These are phyloP conservation scores for Coelogynopora nodosa DNA, from an alignment of 2,888 invertebrate species.

Conservation along the genomic window DNA sequence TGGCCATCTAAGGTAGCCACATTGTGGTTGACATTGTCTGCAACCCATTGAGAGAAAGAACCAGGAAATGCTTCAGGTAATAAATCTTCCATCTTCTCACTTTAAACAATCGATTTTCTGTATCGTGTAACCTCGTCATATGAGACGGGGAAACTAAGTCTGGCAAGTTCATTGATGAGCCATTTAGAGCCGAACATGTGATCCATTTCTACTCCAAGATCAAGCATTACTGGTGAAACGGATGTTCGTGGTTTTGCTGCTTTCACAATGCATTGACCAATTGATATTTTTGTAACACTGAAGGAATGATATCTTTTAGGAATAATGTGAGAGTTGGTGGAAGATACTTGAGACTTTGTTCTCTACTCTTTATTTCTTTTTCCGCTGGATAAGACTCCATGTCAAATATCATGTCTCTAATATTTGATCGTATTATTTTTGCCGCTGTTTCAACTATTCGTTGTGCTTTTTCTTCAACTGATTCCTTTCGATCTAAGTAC, in stretches of 20 bases:
- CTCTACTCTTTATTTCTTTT: not conserved
- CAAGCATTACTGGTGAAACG: not conserved
- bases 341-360: not conserved
- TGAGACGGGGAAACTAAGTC: conserved; percentile 2
- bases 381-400: not conserved
- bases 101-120: conserved; percentile 15
- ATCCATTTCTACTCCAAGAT: conserved; percentile 6
- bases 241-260: conserved; percentile 8
- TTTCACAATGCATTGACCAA: conserved; percentile 26
- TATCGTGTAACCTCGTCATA: conserved; percentile 22
- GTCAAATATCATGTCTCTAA: not conserved
- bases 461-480: not conserved
- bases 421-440: not conserved
- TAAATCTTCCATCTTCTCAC: not conserved
- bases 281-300: not conserved
- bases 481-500: not conserved
- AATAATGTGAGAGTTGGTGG: conserved; percentile 8
- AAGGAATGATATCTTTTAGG: conserved; percentile 26
- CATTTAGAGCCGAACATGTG: conserved; percentile 30
- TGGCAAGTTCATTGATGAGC: conserved; percentile 7
- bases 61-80: conserved; percentile 17
- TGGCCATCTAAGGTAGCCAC: conserved; percentile 28
- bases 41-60: conserved; percentile 15
- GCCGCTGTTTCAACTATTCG: not conserved
- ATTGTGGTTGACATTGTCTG: conserved; percentile 30